phyloP scores from a whole-genome alignment of 2,888 invertebrate species.

The Mechanitis messenoides region DNA sequence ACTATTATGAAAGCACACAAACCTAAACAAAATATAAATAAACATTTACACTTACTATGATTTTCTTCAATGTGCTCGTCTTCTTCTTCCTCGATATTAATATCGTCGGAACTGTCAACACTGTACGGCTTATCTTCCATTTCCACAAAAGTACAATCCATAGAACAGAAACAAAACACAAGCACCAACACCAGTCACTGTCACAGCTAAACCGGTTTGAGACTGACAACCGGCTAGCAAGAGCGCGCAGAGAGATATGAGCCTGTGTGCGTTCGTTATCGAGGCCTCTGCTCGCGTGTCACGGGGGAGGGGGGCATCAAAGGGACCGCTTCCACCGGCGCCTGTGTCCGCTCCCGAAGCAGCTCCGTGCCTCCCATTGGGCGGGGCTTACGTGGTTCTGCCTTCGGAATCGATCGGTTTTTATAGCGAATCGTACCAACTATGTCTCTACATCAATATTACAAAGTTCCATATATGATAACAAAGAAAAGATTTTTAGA shows the following conservation, averaged over 20 bases:
- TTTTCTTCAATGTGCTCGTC: constrained; percentile 62
- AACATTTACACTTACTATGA: constrained; percentile 54
- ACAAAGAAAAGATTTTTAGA: constrained; percentile 26
- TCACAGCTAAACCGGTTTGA: constrained; percentile 67
- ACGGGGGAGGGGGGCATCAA: constrained; percentile 61
- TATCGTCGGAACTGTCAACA: constrained; percentile 73
- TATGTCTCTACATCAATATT: constrained; percentile 31
- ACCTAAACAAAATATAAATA: not conserved
- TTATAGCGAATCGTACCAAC: constrained; percentile 59
- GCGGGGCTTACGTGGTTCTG: constrained; percentile 68
- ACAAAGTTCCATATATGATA: constrained; percentile 43
- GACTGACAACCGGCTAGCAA: constrained; percentile 69
- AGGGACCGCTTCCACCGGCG: constrained; percentile 64
- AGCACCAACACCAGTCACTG: constrained; percentile 58
- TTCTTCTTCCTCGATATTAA: constrained; percentile 70
- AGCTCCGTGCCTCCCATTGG: constrained; percentile 68
- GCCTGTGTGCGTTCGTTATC: constrained; percentile 70
- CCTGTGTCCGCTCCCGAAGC: constrained; percentile 71
- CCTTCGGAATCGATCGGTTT: constrained; percentile 69
- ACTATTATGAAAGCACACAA: not conserved
- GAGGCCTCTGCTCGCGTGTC: constrained; percentile 52
- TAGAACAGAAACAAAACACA: constrained; percentile 50
- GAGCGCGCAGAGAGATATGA: constrained; percentile 73
- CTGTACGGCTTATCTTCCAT: constrained; percentile 74
- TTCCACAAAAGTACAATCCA: constrained; percentile 58